Conservation (phyloP, 2,888 invertebrate species). For the Caenorhabditis plicata region DNA sequence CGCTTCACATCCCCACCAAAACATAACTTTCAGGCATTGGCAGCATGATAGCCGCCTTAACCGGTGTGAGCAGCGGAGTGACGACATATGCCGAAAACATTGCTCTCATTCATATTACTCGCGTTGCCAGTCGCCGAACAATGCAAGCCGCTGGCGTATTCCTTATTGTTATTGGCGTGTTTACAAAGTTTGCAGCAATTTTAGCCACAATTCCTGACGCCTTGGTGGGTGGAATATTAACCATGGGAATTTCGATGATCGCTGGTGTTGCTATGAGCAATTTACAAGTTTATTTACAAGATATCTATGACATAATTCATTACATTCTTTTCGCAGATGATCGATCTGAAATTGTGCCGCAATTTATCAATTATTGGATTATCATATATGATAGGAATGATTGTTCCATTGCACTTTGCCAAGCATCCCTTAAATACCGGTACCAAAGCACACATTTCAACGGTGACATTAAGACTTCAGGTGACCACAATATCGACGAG, state of each 20-base stretch:
- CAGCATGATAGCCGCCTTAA: conserved; percentile 44
- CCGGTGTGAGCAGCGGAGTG: conserved; percentile 55
- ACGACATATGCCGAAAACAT: conserved; percentile 59
- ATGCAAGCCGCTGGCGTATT: conserved; percentile 56
- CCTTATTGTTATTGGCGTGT: conserved; percentile 27
- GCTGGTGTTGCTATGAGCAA: conserved; percentile 55
- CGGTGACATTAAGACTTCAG: conserved; percentile 7
- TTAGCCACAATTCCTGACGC: conserved; percentile 58
- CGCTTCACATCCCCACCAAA: background rate
- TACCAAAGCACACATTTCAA: no score
- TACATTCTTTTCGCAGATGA: conserved; percentile 18
- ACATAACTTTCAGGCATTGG: conserved; percentile 47
- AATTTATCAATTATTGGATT: conserved; percentile 57
- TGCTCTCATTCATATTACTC: conserved; percentile 54
- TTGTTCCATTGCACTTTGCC: conserved; percentile 48
- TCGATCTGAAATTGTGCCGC: conserved; percentile 39
- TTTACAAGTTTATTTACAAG: conserved; percentile 34
- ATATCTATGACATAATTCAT: background rate
- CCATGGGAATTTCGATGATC: conserved; percentile 60
- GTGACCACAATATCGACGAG: conserved; percentile 37
- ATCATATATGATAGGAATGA: conserved; percentile 47
- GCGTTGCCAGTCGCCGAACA: conserved; percentile 54
- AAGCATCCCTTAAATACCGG: conserved; percentile 39
- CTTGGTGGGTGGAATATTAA: conserved; percentile 54
- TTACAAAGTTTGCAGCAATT: conserved; percentile 53